Percentiles rank a stretch among this genome's conserved stretches.
These are phyloP conservation scores for Polypterus bichir DNA, from an alignment of 2,113 vertebrate genomes.

Conservation along the genomic window DNA sequence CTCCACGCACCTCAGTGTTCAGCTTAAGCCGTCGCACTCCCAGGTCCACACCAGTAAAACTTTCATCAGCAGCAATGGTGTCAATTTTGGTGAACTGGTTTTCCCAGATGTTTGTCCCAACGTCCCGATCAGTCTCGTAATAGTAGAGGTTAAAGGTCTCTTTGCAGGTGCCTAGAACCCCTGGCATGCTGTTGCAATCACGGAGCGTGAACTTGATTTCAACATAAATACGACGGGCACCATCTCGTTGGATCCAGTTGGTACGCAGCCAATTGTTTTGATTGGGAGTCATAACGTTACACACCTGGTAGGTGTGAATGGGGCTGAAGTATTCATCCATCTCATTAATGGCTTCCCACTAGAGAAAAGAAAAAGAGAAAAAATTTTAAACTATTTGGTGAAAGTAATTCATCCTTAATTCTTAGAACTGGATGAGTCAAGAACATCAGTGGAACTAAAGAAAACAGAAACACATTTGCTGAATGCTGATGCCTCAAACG, in stretches of 20 bases:
- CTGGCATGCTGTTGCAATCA: constrained; percentile 95
- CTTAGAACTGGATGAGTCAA: not conserved
- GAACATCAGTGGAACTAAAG: not conserved
- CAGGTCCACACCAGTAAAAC: constrained; percentile 86
- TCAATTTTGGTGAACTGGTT: constrained; percentile 90
- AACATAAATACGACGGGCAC: constrained; percentile 74
- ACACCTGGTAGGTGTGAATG: constrained; percentile 95
- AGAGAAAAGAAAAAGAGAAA: constrained; percentile 16
- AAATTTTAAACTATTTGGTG: not conserved
- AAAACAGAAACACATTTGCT: not conserved
- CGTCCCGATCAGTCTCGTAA: constrained; percentile 76
- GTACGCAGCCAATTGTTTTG: constrained; percentile 97
- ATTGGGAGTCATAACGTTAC: constrained; percentile 90
- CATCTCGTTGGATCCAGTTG: constrained; percentile 74
- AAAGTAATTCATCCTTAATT: not conserved
- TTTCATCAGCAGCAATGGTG: constrained; percentile 90
- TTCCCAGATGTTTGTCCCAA: constrained; percentile 68
- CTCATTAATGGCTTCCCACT: constrained; percentile 97
- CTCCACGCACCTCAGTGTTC: constrained; percentile 82
- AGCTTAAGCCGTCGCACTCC: constrained; percentile 81
- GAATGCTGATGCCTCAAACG: not conserved
- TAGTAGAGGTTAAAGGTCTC: constrained; percentile 97
- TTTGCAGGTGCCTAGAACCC: constrained; percentile 89
- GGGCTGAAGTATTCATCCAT: constrained; percentile 91
- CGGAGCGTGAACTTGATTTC: constrained; percentile 91